Conservation (phyloP, 2,888 invertebrate species). For the Carabus problematicus region DNA sequence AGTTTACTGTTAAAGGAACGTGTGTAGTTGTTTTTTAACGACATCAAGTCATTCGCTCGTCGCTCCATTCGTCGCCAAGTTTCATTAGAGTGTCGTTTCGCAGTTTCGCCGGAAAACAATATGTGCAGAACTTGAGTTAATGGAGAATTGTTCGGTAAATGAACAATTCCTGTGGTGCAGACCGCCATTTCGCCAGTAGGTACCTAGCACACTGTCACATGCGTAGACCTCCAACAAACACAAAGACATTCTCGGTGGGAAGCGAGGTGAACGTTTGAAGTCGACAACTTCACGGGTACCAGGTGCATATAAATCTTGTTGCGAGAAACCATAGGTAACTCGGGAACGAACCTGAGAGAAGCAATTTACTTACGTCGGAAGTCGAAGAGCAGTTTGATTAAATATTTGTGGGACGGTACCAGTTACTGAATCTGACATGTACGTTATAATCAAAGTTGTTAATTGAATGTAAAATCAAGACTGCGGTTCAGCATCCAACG, state of each 20-base stretch:
- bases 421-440: constrained; percentile 33
- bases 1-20: no score
- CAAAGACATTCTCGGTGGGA: constrained; percentile 25
- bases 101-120: background rate
- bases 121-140: constrained; percentile 12
- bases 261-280: no score
- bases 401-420: constrained; percentile 30
- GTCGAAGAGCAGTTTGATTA: constrained; percentile 33
- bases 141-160: constrained; percentile 21
- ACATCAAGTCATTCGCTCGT: no score
- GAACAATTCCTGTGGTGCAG: constrained; percentile 3
- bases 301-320: constrained; percentile 31
- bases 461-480: constrained; percentile 33
- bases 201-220: no score
- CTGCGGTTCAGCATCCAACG: background rate
- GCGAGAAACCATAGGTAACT: constrained; percentile 11
- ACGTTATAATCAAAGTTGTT: constrained; percentile 32
- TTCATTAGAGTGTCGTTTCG: background rate
- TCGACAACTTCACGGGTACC: constrained; percentile 16
- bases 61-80: no score
- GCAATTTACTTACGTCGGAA: constrained; percentile 29
- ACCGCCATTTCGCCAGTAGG: no score
- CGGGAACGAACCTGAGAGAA: background rate
- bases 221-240: background rate
- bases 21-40: no score